Percentiles rank a stretch among this genome's conserved stretches.
Conservation (phyloP, 1,140 invertebrate species). For the Anadara kagoshimensis region DNA sequence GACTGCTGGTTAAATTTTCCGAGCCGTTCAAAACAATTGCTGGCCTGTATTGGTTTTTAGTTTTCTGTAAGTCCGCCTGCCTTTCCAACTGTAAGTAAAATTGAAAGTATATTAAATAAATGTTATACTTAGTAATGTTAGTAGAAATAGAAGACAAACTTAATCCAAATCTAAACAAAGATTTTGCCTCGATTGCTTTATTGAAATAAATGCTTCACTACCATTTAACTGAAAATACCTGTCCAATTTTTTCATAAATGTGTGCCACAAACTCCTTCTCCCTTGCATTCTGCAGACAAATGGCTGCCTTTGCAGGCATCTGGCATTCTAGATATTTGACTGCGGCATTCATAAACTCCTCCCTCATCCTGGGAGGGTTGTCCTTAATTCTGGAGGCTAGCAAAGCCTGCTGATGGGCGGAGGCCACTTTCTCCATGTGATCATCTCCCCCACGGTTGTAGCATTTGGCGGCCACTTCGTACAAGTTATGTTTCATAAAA, state of each 20-base stretch:
- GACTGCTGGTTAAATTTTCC: slow-evolving; percentile 48
- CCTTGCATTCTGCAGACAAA: slow-evolving; percentile 62
- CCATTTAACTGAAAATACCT: slow-evolving; percentile 42
- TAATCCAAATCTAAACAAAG: too few species aligned
- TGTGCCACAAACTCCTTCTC: slow-evolving; percentile 56
- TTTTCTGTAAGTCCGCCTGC: slow-evolving; percentile 45
- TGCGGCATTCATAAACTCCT: slow-evolving; percentile 59
- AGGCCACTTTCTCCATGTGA: slow-evolving; percentile 53
- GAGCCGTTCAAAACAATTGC: slow-evolving; percentile 51
- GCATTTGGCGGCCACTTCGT: slow-evolving; percentile 66
- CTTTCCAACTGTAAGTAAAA: slow-evolving; percentile 45
- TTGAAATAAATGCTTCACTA: too few species aligned
- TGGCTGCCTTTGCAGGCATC: slow-evolving; percentile 49
- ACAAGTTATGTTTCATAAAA: slow-evolving; percentile 62
- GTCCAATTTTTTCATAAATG: slow-evolving; percentile 60
- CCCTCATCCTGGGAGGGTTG: slow-evolving; percentile 54
- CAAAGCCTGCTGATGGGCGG: slow-evolving; percentile 61
- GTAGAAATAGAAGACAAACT: too few species aligned
- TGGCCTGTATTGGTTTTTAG: slow-evolving; percentile 39
- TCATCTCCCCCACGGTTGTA: slow-evolving; percentile 49
- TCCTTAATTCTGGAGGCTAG: slow-evolving; percentile 53
- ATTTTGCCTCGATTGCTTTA: too few species aligned
- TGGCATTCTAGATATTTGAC: slow-evolving; percentile 59
- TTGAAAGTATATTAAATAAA: too few species aligned
- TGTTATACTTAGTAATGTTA: too few species aligned